phyloP scores from a whole-genome alignment of 2,797 vertebrate species.

The Chloroceryle inda region DNA sequence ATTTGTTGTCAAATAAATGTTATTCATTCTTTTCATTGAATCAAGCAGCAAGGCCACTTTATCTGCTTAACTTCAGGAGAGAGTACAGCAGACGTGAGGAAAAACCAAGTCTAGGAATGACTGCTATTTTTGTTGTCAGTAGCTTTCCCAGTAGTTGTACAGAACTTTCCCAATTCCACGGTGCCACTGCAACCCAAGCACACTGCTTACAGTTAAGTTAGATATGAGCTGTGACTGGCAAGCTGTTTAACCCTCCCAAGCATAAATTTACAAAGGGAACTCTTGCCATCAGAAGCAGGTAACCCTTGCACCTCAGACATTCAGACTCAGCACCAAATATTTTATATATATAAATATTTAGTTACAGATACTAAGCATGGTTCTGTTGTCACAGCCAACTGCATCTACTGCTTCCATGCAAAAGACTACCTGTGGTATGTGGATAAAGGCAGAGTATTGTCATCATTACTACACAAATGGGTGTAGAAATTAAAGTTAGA shows the following conservation, averaged over 20 bases:
- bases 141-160: neutral
- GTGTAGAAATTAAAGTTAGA: neutral
- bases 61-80: neutral
- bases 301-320: neutral
- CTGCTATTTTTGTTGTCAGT: neutral
- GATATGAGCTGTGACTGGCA: neutral
- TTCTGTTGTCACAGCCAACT: neutral
- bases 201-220: neutral
- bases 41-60: neutral
- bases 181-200: neutral
- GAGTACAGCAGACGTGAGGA: neutral
- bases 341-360: neutral
- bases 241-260: neutral
- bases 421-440: neutral
- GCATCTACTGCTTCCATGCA: neutral
- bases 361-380: neutral
- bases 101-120: neutral
- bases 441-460: neutral
- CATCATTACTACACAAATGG: neutral
- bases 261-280: neutral
- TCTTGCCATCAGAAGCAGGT: neutral
- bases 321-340: neutral
- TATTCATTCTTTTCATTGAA: neutral
- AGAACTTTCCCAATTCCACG: neutral
- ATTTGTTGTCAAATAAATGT: neutral